These are phyloP conservation scores for Periophthalmodon schlosseri DNA, from an alignment of 2,113 vertebrate genomes.

Conservation along the genomic window DNA sequence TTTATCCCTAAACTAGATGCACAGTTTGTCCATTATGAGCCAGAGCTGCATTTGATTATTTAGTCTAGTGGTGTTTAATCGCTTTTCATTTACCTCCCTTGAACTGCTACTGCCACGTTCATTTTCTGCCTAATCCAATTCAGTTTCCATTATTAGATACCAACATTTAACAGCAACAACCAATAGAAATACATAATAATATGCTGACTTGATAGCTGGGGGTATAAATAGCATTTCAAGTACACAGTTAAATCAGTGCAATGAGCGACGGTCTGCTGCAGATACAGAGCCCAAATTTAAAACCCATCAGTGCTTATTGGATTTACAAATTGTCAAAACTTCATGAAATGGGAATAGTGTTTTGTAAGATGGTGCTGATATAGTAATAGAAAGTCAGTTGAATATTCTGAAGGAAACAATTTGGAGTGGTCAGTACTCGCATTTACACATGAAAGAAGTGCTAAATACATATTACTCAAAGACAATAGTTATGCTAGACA, in stretches of 20 bases:
- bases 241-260: constrained; percentile 1
- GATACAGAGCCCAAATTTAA: neutral
- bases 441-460: neutral
- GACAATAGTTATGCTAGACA: constrained; percentile 24
- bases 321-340: neutral
- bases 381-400: neutral
- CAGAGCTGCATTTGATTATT: neutral
- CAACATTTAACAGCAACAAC: neutral
- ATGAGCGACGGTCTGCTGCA: constrained; percentile 1
- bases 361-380: neutral
- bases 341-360: neutral
- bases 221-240: constrained; percentile 3
- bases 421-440: neutral
- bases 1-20: neutral
- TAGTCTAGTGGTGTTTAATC: neutral
- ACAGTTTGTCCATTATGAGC: neutral
- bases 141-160: constrained; percentile 6
- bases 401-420: neutral
- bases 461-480: constrained; percentile 6
- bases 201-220: neutral
- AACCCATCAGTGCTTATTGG: neutral
- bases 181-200: neutral
- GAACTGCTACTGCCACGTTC: neutral
- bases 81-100: neutral
- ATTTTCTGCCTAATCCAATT: neutral